phyloP scores from a whole-genome alignment of 2,113 vertebrate species.

The Castor canadensis region DNA sequence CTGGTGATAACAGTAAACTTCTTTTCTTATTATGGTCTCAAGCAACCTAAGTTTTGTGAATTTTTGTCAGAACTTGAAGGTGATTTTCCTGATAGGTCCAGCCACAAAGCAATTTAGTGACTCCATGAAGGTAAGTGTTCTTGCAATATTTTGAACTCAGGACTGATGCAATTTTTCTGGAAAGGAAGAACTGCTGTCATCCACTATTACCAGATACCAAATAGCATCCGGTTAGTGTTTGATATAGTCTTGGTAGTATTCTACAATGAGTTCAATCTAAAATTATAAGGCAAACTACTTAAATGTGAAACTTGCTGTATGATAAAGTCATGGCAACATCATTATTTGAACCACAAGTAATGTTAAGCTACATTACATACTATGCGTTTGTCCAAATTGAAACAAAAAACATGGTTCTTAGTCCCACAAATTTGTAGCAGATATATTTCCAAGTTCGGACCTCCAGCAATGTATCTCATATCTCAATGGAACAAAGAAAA shows the following conservation, averaged over 20 bases:
- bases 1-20: background rate
- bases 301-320: background rate
- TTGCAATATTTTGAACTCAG: background rate
- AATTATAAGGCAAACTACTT: background rate
- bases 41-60: background rate
- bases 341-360: background rate
- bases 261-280: background rate
- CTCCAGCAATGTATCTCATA: background rate
- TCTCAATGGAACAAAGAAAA: background rate
- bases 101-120: rapidly evolving
- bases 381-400: background rate
- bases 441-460: background rate
- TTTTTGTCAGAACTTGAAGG: background rate
- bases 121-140: background rate
- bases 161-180: background rate
- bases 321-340: background rate
- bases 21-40: background rate
- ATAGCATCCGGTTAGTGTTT: background rate
- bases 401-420: background rate
- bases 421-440: background rate
- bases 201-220: background rate
- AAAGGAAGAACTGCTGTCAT: background rate
- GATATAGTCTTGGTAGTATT: background rate
- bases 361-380: background rate
- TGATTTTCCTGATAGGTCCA: background rate